Percentiles rank a stretch among this genome's conserved stretches.
Conservation (phyloP, 2,888 invertebrate species). For the Drosophila niveifrons region DNA sequence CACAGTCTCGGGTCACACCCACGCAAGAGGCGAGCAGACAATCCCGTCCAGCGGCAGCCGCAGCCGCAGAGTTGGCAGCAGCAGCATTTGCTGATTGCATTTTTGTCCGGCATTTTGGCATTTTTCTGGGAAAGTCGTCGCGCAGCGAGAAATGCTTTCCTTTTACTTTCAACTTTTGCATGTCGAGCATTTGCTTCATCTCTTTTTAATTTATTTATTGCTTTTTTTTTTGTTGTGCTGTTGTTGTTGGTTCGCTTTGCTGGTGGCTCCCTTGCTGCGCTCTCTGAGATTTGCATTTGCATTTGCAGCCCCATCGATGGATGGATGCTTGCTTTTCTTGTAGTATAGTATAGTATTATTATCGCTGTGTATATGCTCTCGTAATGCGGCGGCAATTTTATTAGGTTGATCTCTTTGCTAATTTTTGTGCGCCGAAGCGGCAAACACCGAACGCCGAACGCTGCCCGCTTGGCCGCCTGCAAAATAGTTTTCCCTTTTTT, state of each 20-base stretch:
- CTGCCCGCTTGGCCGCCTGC: constrained; percentile 70
- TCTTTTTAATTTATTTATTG: constrained; percentile 6
- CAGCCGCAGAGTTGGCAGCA: constrained; percentile 17
- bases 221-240: too few relatives aligned
- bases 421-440: constrained; percentile 77
- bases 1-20: constrained; percentile 56
- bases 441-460: constrained; percentile 33
- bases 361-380: background rate
- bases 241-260: background rate
- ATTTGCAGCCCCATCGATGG: constrained; percentile 11
- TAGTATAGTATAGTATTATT: constrained; percentile 31
- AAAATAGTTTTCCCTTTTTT: constrained; percentile 74
- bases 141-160: constrained; percentile 63
- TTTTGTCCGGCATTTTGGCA: constrained; percentile 55
- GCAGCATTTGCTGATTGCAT: constrained; percentile 50
- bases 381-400: constrained; percentile 51
- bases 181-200: constrained; percentile 43
- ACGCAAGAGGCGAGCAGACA: constrained; percentile 30
- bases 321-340: constrained; percentile 39
- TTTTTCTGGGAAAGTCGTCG: constrained; percentile 73
- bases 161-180: constrained; percentile 83
- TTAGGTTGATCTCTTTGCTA: constrained; percentile 75
- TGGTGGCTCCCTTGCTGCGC: constrained; percentile 25
- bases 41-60: constrained; percentile 1
- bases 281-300: constrained; percentile 54